Conservation (phyloP, 2,797 vertebrate species). For the Australoheros facetus region DNA sequence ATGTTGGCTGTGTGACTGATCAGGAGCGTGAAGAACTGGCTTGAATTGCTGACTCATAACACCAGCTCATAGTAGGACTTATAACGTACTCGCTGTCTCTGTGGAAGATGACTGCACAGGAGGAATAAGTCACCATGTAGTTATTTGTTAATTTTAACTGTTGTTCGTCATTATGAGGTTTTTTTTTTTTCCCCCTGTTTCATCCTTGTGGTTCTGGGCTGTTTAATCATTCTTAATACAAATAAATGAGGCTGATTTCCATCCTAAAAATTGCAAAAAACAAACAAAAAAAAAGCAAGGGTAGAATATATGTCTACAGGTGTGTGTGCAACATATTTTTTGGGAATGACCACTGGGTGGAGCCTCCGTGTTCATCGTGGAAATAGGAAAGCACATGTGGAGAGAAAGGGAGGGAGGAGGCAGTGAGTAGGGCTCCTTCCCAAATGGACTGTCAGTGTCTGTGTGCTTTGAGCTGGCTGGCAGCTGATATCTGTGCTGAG, state of each 20-base stretch:
- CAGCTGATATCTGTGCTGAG: constrained; percentile 45
- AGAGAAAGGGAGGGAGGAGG: constrained; percentile 33
- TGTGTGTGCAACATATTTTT: not conserved
- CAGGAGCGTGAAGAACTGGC: constrained; percentile 22
- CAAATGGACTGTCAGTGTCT: constrained; percentile 69
- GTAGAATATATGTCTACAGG: not conserved
- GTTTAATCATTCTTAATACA: not conserved
- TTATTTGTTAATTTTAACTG: not conserved
- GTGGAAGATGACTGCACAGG: constrained; percentile 6
- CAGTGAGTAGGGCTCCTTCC: constrained; percentile 61
- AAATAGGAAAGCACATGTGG: constrained; percentile 41
- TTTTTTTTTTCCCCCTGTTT: not conserved
- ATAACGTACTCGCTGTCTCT: constrained; percentile 1
- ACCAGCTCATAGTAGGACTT: constrained; percentile 18
- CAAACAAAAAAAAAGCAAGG: not conserved
- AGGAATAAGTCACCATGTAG: not conserved
- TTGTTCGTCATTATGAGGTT: not conserved
- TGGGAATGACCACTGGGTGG: constrained; percentile 77
- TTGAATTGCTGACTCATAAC: constrained; percentile 47
- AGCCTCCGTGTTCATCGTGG: constrained; percentile 69
- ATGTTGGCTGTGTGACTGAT: constrained; percentile 35
- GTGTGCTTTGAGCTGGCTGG: constrained; percentile 58
- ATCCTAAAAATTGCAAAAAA: not conserved
- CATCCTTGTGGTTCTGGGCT: not conserved
- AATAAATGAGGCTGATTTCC: not conserved